Evolutionary conservation across 2,113 vertebrate species (phyloP).

Genomic region (Rhinoderma darwinii): DNA sequence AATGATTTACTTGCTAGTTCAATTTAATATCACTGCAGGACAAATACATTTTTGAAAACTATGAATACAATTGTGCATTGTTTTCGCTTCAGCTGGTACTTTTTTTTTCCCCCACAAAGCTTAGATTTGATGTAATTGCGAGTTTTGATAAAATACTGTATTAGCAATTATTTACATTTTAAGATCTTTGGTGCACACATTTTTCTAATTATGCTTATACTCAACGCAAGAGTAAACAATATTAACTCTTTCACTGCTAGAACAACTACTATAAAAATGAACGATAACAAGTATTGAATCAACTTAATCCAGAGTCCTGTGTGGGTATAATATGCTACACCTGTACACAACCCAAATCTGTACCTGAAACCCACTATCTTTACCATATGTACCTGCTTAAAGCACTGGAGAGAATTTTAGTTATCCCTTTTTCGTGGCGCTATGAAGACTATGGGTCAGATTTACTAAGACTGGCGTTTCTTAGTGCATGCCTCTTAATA

Average conservation of each 20-base stretch:
- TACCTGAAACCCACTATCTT: too few species aligned
- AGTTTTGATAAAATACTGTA: neutral
- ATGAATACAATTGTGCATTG: conserved; percentile 37
- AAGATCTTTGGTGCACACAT: neutral
- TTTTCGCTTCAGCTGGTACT: conserved; percentile 15
- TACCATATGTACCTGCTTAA: too few species aligned
- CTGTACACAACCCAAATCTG: too few species aligned
- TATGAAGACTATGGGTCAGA: too few species aligned
- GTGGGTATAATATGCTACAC: too few species aligned
- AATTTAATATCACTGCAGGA: conserved; percentile 46
- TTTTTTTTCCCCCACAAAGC: neutral
- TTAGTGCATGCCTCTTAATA: too few species aligned
- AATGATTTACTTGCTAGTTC: conserved; percentile 41
- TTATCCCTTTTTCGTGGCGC: too few species aligned
- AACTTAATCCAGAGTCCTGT: too few species aligned
- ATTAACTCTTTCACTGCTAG: neutral
- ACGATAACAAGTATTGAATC: too few species aligned
- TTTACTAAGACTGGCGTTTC: too few species aligned
- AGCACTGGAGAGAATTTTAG: too few species aligned
- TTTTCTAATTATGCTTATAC: conserved; percentile 15
- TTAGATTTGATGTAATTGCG: neutral
- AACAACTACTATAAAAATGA: neutral
- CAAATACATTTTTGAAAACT: conserved; percentile 39
- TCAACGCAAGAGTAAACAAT: neutral
- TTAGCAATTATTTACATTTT: conserved; percentile 24